A percentile compares a stretch with the other conserved stretches of the same genome.
These are phyloP conservation scores for Athrips mouffetella DNA, from an alignment of 2,888 invertebrate species.

Conservation along the genomic window DNA sequence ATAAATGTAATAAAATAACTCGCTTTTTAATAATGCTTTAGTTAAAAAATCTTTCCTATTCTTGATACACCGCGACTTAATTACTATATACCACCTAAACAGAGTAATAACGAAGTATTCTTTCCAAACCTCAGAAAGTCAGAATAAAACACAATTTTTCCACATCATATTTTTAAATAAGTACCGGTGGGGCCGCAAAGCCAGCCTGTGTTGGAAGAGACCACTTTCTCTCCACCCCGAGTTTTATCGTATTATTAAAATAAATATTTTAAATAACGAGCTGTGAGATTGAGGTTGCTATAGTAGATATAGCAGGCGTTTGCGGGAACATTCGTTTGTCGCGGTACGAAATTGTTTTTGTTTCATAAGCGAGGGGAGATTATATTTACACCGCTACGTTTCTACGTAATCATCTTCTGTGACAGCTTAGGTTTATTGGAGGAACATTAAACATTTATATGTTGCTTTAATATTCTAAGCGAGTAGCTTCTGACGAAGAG, in stretches of 20 bases:
- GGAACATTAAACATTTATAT: conserved; percentile 5
- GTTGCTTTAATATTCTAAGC: not conserved
- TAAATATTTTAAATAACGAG: conserved; percentile 49
- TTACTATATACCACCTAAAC: too few relatives aligned
- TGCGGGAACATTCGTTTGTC: conserved; percentile 35
- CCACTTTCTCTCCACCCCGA: conserved; percentile 26
- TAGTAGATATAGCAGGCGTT: conserved; percentile 28
- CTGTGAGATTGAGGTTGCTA: conserved; percentile 37
- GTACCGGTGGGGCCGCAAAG: conserved; percentile 30
- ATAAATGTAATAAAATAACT: too few relatives aligned
- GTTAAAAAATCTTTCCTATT: too few relatives aligned
- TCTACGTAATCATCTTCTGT: conserved; percentile 22
- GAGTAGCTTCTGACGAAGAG: not conserved
- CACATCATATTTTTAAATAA: conserved; percentile 28
- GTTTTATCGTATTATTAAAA: conserved; percentile 44
- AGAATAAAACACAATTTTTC: conserved; percentile 13
- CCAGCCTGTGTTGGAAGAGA: conserved; percentile 28
- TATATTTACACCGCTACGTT: conserved; percentile 23
- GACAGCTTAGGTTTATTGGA: conserved; percentile 7
- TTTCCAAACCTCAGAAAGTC: not conserved
- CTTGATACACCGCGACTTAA: too few relatives aligned
- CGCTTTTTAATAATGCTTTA: too few relatives aligned
- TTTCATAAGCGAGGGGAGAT: conserved; percentile 32
- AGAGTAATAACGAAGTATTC: not conserved
- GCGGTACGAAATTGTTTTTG: conserved; percentile 36